Percentiles rank a stretch among this genome's conserved stretches.
Conservation (phyloP, 2,888 invertebrate genomes). For the Trilocha varians region DNA sequence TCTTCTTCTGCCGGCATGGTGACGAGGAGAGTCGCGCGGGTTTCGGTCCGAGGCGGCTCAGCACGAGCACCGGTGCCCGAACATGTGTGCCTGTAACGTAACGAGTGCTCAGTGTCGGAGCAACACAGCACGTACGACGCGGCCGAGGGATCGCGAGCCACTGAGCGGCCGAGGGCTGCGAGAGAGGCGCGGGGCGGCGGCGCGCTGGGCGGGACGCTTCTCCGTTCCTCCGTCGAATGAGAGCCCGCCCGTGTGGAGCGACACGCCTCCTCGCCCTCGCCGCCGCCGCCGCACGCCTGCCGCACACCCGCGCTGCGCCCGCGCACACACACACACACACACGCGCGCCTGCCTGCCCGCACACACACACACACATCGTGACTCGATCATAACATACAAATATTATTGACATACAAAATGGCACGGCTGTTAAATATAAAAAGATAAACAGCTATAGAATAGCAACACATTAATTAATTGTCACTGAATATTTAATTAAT, state of each 20-base stretch:
- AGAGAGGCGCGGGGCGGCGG: constrained; percentile 23
- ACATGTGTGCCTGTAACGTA: constrained; percentile 41
- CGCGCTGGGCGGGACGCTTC: constrained; percentile 37
- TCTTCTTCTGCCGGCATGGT: constrained; percentile 67
- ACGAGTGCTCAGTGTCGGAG: constrained; percentile 31
- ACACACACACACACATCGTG: constrained; percentile 1
- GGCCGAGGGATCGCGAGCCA: constrained; percentile 56
- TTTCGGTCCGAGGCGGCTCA: constrained; percentile 4
- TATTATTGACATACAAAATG: background rate
- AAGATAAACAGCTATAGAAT: background rate
- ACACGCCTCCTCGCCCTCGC: constrained; percentile 16
- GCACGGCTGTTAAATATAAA: background rate
- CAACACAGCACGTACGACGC: constrained; percentile 41
- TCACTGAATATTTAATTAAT: background rate
- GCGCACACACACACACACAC: background rate
- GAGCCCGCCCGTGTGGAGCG: constrained; percentile 25
- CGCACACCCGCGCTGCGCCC: constrained; percentile 2
- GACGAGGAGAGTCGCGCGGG: background rate
- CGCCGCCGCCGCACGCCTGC: constrained; percentile 1
- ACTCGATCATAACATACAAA: background rate
- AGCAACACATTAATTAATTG: background rate
- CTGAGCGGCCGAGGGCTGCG: constrained; percentile 31
- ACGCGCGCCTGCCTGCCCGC: background rate
- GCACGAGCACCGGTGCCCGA: constrained; percentile 2
- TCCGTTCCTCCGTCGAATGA: constrained; percentile 27